Evolutionary conservation across 1,140 invertebrate genomes (phyloP).

Genomic region (Harlomillsia oculata): DNA sequence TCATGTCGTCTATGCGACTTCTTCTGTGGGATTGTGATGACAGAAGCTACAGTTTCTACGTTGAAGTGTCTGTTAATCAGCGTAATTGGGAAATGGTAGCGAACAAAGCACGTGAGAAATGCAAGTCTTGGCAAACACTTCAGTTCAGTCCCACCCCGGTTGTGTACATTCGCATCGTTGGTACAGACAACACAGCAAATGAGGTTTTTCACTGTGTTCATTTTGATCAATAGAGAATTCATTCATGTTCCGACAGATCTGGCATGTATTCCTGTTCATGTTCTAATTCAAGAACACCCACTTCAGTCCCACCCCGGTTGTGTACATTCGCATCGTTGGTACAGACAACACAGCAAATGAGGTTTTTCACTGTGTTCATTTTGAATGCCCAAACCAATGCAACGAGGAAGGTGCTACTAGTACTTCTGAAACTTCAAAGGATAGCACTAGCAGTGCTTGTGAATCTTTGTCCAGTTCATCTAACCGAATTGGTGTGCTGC

Average conservation of each 20-base stretch:
- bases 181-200: slow-evolving; percentile 93
- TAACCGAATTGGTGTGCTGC: too few relatives aligned
- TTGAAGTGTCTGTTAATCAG: slow-evolving; percentile 89
- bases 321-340: slow-evolving; percentile 89
- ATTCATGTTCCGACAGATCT: too few relatives aligned
- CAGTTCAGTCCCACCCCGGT: slow-evolving; percentile 70
- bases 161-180: slow-evolving; percentile 88
- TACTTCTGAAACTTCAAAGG: background rate
- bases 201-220: too few relatives aligned
- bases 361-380: slow-evolving; percentile 96
- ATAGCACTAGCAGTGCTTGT: too few relatives aligned
- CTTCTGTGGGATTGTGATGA: slow-evolving; percentile 98
- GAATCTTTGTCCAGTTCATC: too few relatives aligned
- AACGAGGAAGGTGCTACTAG: slow-evolving; percentile 39
- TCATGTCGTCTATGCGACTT: slow-evolving; percentile 79
- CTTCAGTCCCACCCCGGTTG: slow-evolving; percentile 69
- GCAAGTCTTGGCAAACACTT: slow-evolving; percentile 86
- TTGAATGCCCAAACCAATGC: slow-evolving; percentile 78
- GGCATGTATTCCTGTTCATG: too few relatives aligned
- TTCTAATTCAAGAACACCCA: too few relatives aligned
- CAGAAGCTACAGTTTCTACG: slow-evolving; percentile 87
- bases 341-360: slow-evolving; percentile 81
- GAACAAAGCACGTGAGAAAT: slow-evolving; percentile 62
- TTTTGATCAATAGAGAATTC: too few relatives aligned
- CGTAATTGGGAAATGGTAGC: slow-evolving; percentile 56